phyloP scores from a whole-genome alignment of 2,113 vertebrate genomes.

The Anas platyrhynchos region DNA sequence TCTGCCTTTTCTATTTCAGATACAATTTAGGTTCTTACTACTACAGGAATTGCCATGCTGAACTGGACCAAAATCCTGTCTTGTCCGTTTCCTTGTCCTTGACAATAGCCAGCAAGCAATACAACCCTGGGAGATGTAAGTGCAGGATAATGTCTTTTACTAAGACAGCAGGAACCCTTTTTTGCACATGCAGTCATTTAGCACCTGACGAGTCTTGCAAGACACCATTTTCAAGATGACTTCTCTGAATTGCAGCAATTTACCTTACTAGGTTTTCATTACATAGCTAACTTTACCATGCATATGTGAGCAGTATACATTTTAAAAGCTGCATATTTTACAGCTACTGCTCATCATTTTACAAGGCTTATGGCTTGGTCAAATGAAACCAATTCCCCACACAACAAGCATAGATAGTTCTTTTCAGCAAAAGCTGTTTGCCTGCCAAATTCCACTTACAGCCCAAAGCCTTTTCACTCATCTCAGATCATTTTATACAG shows the following conservation, averaged over 20 bases:
- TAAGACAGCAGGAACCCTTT: neutral
- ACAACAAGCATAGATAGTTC: neutral
- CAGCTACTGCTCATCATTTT: neutral
- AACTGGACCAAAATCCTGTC: neutral
- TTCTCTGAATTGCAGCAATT: constrained; percentile 38
- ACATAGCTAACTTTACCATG: neutral
- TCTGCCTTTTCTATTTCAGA: neutral
- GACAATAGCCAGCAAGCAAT: neutral
- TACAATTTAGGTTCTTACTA: neutral
- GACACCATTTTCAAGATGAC: neutral
- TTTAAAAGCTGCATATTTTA: constrained; percentile 28
- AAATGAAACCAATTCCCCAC: neutral
- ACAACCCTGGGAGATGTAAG: neutral
- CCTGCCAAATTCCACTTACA: constrained; percentile 24
- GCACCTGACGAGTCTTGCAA: neutral
- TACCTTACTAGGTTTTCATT: constrained; percentile 27
- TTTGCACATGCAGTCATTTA: neutral
- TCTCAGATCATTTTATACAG: neutral
- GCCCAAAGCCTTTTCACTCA: constrained; percentile 21
- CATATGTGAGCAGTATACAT: neutral
- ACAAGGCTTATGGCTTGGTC: neutral
- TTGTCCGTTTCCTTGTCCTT: neutral
- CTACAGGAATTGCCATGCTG: neutral
- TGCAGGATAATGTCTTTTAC: neutral
- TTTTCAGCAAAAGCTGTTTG: neutral